These are phyloP conservation scores for Brachionus paranguensis DNA, from an alignment of 1,140 invertebrate species.

Conservation along the genomic window DNA sequence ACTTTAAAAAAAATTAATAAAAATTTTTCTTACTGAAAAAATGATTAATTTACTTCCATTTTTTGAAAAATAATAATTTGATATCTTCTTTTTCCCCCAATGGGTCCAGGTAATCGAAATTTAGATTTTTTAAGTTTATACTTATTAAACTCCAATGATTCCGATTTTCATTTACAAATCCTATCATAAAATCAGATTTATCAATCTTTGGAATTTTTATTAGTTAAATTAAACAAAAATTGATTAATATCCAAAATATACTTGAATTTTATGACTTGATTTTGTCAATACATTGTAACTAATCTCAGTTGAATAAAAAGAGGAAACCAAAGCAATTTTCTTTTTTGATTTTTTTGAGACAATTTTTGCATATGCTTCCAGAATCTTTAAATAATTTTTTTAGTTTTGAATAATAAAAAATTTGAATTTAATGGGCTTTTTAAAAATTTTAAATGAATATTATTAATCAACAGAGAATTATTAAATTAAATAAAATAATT, in stretches of 20 bases:
- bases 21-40: neutral
- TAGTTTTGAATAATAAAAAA: neutral
- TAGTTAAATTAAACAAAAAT: neutral
- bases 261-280: neutral
- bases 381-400: neutral
- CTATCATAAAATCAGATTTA: neutral
- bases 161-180: neutral
- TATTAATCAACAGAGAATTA: too few species aligned
- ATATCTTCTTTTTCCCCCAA: neutral
- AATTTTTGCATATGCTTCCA: neutral
- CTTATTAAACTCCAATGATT: neutral
- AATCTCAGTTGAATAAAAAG: neutral
- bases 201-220: neutral
- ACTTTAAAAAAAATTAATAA: neutral
- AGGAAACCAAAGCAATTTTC: neutral
- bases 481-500: neutral
- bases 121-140: neutral
- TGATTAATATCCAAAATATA: neutral
- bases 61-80: neutral
- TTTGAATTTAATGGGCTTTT: neutral
- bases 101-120: neutral
- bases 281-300: neutral
- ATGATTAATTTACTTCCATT: neutral
- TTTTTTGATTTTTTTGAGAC: neutral
- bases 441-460: too few species aligned